Evolutionary conservation across 2,113 vertebrate species (phyloP), one percentile per base, ranked within the genome.

Genomic region (Limanda limanda): DNA sequence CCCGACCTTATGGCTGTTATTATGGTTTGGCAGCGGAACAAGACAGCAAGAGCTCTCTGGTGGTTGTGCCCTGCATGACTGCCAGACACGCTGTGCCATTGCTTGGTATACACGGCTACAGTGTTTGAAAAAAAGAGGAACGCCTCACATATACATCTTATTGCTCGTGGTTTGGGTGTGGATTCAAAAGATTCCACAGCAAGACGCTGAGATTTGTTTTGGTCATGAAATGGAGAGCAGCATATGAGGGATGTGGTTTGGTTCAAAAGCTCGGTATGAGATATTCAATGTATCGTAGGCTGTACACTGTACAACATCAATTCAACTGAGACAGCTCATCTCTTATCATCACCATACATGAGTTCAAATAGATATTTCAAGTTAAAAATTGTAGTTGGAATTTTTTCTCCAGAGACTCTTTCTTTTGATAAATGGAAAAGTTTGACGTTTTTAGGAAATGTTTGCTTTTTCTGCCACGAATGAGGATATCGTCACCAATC

Each of bases 1-100:
- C 88, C 65, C 71, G 81, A 86, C 88, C 88, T 81, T 88, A 90
- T 79, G 89, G 87, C 81, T 91, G 87, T 88, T 88, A 89, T 92
- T 91, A 89, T 92, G 85, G 84, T 63, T 88, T 92, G 90, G 82
- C 85, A 56, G 72, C 58, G 78, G 78, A 91, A 89, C 83, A 88
- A 79, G 63, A 86, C 72, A 88, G 73, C 87, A 87, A 42, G 88
- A 79, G 78, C 69, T 40, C 79, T 84, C 61, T 69, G 73, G 83
- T 86, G 85, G 83, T 85, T 83, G 68, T 81, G 82, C 73, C 76
- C 86, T 76, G 82, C 79, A 63, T 60, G 63, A 66, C 66, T 86
- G 59, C 79, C 76, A 89, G 79, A 81, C 61, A 10, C 72, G 78
- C 71, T 72, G 72, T 64, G 71, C 79, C 76, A 78, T 47, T 74